A percentile compares a stretch with the other conserved stretches of the same genome.
phyloP scores from a whole-genome alignment of 2,113 vertebrate genomes.

The Protobothrops mucrosquamatus region DNA sequence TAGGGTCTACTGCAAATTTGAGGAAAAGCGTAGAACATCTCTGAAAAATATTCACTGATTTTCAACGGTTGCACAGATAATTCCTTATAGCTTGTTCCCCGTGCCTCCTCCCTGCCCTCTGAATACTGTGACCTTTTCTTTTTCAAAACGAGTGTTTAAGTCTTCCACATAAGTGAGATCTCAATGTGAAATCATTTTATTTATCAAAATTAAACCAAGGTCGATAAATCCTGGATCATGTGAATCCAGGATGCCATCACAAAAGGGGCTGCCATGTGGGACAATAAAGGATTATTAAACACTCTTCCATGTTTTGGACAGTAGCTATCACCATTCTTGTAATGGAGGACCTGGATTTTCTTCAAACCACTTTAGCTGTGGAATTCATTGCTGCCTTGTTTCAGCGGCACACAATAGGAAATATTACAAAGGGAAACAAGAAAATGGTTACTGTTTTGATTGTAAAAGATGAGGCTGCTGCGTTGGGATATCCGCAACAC shows the following conservation, averaged over 20 bases:
- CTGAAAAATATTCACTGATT: slow-evolving; percentile 44
- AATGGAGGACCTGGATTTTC: background rate
- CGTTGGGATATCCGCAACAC: background rate
- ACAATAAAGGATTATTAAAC: background rate
- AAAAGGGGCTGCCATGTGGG: background rate
- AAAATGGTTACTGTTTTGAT: background rate
- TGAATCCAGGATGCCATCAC: background rate
- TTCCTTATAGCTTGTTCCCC: slow-evolving; percentile 17
- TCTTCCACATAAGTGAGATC: slow-evolving; percentile 20
- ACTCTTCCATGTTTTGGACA: background rate
- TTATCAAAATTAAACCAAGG: background rate
- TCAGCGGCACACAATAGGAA: background rate
- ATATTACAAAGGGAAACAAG: background rate
- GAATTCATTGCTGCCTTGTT: background rate
- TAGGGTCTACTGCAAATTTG: slow-evolving; percentile 56
- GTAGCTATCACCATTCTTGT: background rate
- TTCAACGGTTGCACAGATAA: slow-evolving; percentile 36
- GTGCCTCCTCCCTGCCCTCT: background rate
- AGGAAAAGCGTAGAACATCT: slow-evolving; percentile 46
- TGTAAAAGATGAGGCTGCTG: background rate
- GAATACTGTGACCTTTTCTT: slow-evolving; percentile 31
- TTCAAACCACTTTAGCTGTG: background rate
- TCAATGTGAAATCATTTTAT: background rate
- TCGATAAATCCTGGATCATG: background rate
- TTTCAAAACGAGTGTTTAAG: slow-evolving; percentile 19